Percentiles rank a stretch among this genome's conserved stretches.
Conservation (phyloP, 2,797 vertebrate genomes). For the Synaphobranchus kaupii region DNA sequence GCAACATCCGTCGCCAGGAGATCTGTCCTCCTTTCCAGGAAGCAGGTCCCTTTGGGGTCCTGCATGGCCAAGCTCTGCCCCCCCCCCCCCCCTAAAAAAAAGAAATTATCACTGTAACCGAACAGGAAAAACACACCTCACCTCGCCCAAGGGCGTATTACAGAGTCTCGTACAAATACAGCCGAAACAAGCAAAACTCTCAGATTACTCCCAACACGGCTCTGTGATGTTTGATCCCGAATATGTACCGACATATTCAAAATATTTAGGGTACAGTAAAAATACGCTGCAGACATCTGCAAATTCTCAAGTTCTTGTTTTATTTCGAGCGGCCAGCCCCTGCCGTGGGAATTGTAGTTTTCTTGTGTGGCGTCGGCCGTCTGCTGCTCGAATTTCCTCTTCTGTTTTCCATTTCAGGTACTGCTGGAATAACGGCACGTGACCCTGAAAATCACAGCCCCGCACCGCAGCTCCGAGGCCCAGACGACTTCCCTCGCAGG, state of each 20-base stretch:
- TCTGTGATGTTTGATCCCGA: background rate
- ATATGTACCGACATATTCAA: conserved; percentile 5
- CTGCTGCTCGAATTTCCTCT: background rate
- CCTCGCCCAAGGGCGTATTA: background rate
- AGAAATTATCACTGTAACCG: background rate
- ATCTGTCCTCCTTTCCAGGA: too few species aligned
- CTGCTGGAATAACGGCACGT: background rate
- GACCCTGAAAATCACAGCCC: background rate
- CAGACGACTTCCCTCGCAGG: background rate
- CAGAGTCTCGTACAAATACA: background rate
- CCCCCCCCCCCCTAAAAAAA: background rate
- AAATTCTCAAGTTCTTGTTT: background rate
- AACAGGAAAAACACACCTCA: background rate
- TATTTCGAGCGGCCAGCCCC: background rate
- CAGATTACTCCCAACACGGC: background rate
- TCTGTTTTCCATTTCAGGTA: conserved; percentile 7
- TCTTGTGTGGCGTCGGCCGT: background rate
- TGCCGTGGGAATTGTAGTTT: background rate
- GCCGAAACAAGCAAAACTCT: background rate
- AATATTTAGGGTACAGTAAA: conserved; percentile 11
- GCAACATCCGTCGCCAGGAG: too few species aligned
- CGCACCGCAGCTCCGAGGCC: background rate
- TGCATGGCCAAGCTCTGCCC: background rate
- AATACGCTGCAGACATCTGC: background rate
- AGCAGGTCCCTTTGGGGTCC: too few species aligned